Evolutionary conservation across 2,113 vertebrate genomes (phyloP), one percentile per base, ranked within the genome.

Genomic region (Paratilapia polleni): DNA sequence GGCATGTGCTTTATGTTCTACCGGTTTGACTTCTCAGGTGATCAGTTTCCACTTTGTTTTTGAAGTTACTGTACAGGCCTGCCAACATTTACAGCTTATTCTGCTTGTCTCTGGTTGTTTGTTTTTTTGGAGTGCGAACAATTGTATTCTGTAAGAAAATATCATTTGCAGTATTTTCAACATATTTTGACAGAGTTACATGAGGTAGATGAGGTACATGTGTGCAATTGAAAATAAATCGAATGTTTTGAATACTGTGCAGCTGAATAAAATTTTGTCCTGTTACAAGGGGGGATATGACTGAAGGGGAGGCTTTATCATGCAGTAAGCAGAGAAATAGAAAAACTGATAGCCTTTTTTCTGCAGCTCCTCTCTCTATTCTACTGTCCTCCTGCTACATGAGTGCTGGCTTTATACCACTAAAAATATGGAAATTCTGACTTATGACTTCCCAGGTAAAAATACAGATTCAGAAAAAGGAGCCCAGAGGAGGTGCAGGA

Each of bases 61-160:
- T 68, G 19, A 70, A 79, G 12, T 6, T 59, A 1, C 12, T 43
- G 24, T 59, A 15, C 64, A 59, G 17, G 52, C 1, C 8, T 60
- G 28, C 31, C 12, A 79, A n/a, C 6, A 75, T 59, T 81, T 7
- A 36, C 2, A 36, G 26, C 17, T 20, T 47, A 17, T 54, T 54
- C 47, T 41, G 12, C 8, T 20, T 61, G 8, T 52, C 20, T 47
- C 5, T 54, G n/a, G 26, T 28, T 86, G 49, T 76, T 76, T 83
- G 52, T 24, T 58, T 77, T n/a, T 78, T 70, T 68, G 12, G 11
- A 80, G 62, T 82, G 82, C 83, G 5, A 43, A 58, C 17, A 58
- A 43, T 26, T 63, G 14, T 70, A 14, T 61, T 13, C 64, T 47
- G 54, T 41, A 64, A 49, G 17, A 28, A 49, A 3, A 59, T 60